These are phyloP conservation scores for Yoshiicerus persimilis DNA, from an alignment of 1,140 invertebrate species.

Conservation along the genomic window DNA sequence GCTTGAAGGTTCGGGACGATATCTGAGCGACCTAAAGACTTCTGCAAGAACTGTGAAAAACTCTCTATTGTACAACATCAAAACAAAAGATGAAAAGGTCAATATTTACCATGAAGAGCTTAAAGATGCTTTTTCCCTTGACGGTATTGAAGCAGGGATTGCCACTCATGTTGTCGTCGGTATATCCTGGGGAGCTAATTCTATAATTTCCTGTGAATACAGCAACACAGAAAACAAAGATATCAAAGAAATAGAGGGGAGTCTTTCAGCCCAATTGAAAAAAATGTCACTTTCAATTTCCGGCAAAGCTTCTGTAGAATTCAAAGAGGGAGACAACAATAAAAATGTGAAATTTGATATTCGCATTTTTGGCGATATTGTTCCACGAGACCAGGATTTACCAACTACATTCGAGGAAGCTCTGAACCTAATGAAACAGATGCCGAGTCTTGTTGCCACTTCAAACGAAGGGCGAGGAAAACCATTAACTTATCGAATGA, in stretches of 20 bases:
- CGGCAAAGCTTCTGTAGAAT: neutral
- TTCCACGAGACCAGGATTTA: neutral
- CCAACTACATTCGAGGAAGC: slow-evolving; percentile 26
- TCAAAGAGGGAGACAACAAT: neutral
- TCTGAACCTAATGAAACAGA: neutral
- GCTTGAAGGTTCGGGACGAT: slow-evolving; percentile 18
- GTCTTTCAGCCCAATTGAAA: neutral
- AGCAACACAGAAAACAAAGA: slow-evolving; percentile 7
- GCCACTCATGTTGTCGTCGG: slow-evolving; percentile 29
- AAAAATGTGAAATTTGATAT: neutral
- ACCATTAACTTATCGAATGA: neutral
- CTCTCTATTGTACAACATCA: slow-evolving; percentile 25
- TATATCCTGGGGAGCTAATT: slow-evolving; percentile 30
- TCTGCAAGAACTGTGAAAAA: neutral
- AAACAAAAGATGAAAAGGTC: neutral
- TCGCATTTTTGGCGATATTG: slow-evolving; percentile 26
- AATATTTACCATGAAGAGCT: slow-evolving; percentile 31
- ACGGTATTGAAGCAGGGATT: neutral
- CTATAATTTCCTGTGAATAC: neutral
- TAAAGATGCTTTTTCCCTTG: neutral
- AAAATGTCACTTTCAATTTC: neutral
- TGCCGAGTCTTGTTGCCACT: neutral
- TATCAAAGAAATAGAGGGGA: neutral
- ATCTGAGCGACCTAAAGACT: neutral
- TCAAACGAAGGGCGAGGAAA: slow-evolving; percentile 24